These are phyloP conservation scores for Temnopleurus reevesii DNA, from an alignment of 53 echinoderm and acorn worm species.

Conservation along the genomic window DNA sequence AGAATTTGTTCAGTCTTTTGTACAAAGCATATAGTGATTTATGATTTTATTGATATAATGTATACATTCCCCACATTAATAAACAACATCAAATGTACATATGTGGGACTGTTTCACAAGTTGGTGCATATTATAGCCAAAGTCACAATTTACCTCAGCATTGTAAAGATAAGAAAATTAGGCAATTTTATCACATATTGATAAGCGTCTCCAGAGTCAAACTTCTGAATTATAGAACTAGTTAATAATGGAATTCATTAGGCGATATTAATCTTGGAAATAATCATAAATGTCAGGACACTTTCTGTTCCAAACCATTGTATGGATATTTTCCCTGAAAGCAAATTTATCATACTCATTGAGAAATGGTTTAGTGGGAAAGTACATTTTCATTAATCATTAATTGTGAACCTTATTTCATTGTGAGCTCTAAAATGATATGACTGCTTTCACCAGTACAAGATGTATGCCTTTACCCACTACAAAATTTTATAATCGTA, in stretches of 20 bases:
- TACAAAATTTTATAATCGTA: background rate
- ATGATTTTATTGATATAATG: constrained; percentile 22
- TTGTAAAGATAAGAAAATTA: no score
- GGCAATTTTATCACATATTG: no score
- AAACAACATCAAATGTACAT: background rate
- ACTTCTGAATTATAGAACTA: no score
- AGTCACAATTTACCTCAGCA: no score
- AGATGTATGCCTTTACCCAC: background rate
- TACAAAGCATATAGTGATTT: constrained; percentile 8
- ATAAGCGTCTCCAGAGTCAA: no score
- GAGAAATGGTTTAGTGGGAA: background rate
- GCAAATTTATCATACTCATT: background rate
- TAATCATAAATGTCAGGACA: no score
- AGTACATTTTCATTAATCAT: background rate
- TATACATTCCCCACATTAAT: background rate
- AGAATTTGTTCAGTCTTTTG: background rate
- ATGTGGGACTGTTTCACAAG: no score
- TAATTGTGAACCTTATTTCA: background rate
- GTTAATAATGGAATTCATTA: no score
- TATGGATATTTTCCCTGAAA: background rate
- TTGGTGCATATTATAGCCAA: no score
- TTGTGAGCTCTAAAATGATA: background rate
- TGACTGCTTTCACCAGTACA: no score
- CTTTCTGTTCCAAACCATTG: background rate
- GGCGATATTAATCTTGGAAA: no score